phyloP scores from a whole-genome alignment of 2,888 invertebrate species.

The Palloptera scutellata region DNA sequence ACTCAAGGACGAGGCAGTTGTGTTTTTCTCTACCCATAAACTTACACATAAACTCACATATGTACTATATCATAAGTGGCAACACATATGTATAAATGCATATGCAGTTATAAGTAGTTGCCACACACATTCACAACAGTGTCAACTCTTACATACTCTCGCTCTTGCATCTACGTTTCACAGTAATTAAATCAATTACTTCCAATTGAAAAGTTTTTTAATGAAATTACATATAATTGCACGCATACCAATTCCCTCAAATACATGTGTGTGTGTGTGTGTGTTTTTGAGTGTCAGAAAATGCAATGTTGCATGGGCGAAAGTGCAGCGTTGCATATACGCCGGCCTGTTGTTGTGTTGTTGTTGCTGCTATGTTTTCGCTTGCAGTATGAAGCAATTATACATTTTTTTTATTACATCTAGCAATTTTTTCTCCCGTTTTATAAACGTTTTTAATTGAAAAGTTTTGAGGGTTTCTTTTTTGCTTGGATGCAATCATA shows the following conservation, averaged over 20 bases:
- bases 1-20: not conserved
- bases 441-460: no score
- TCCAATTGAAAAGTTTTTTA: slow-evolving; percentile 3
- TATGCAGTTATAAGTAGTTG: not conserved
- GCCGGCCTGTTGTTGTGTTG: not conserved
- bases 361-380: no score
- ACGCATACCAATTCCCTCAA: not conserved
- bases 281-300: not conserved
- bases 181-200: slow-evolving; percentile 22
- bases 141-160: not conserved
- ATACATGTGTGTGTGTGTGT: not conserved
- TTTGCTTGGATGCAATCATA: not conserved
- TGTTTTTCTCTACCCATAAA: not conserved
- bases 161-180: not conserved
- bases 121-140: not conserved
- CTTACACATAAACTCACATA: not conserved
- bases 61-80: not conserved
- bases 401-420: no score
- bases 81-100: not conserved
- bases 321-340: not conserved
- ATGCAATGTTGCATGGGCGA: not conserved
- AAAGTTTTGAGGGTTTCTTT: not conserved
- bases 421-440: no score
- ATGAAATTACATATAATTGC: not conserved
- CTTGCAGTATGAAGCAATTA: no score